Conservation (phyloP, 2,888 invertebrate genomes). For the Callyntrura guangdongensis region DNA sequence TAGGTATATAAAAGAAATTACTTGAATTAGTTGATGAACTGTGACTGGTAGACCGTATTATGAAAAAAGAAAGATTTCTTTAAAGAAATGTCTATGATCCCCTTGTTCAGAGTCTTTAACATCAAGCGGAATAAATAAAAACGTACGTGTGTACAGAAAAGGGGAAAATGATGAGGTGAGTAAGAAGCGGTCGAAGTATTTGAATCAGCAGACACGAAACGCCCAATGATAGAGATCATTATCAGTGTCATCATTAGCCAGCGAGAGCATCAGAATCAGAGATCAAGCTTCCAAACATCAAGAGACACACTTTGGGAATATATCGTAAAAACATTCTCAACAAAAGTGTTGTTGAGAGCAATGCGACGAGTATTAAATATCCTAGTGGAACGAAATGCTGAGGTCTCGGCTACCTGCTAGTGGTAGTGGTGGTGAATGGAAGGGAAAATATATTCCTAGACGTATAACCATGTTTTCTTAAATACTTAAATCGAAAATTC, state of each 20-base stretch:
- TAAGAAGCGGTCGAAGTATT: neutral
- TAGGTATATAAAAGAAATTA: no score
- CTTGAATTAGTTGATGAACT: no score
- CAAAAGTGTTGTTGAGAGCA: neutral
- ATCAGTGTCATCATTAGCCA: neutral
- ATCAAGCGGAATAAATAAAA: neutral
- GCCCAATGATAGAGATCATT: conserved; percentile 8
- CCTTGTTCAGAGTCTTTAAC: conserved; percentile 5
- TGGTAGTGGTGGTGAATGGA: neutral
- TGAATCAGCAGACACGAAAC: neutral
- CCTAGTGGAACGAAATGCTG: neutral
- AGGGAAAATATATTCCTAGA: neutral
- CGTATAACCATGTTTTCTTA: no score
- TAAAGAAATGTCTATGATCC: neutral
- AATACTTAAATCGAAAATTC: neutral
- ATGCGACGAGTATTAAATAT: neutral
- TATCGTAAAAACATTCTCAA: neutral
- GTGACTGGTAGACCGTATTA: no score
- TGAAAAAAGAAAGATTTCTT: neutral
- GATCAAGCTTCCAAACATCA: conserved; percentile 4
- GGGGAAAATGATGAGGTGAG: neutral
- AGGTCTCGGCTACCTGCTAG: no score
- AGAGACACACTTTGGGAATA: neutral
- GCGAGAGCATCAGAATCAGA: neutral
- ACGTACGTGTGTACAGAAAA: neutral